Evolutionary conservation across 2,113 vertebrate species (phyloP).

Genomic region (Nothoprocta perdicaria): DNA sequence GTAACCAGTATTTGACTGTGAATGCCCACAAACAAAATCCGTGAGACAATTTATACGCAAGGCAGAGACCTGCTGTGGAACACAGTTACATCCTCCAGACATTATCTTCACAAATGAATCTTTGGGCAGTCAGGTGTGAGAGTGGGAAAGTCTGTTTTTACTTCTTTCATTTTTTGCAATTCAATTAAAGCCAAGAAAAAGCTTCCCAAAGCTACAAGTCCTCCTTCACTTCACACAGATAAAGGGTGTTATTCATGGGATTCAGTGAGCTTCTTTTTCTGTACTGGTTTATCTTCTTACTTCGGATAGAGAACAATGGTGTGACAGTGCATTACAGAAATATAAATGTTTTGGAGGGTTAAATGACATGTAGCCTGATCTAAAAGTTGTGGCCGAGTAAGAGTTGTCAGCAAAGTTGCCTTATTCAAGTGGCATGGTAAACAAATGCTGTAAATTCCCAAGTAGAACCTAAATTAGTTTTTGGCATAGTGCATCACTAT

Average conservation of each 20-base stretch:
- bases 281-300: background rate
- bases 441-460: conserved; percentile 62
- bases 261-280: background rate
- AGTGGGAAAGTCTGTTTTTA: background rate
- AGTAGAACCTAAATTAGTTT: conserved; percentile 57
- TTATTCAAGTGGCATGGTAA: conserved; percentile 57
- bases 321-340: background rate
- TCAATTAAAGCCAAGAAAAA: background rate
- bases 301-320: background rate
- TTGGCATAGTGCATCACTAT: conserved; percentile 45
- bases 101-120: background rate
- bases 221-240: background rate
- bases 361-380: background rate
- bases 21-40: background rate
- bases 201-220: background rate
- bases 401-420: conserved; percentile 40
- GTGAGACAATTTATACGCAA: background rate
- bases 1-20: background rate
- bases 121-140: background rate
- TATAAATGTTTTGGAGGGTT: background rate
- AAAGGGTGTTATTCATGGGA: background rate
- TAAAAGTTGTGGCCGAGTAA: conserved; percentile 26
- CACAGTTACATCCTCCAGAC: background rate
- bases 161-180: background rate
- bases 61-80: background rate